Conservation (phyloP, 2,888 invertebrate species). For the Limenitis arthemis region DNA sequence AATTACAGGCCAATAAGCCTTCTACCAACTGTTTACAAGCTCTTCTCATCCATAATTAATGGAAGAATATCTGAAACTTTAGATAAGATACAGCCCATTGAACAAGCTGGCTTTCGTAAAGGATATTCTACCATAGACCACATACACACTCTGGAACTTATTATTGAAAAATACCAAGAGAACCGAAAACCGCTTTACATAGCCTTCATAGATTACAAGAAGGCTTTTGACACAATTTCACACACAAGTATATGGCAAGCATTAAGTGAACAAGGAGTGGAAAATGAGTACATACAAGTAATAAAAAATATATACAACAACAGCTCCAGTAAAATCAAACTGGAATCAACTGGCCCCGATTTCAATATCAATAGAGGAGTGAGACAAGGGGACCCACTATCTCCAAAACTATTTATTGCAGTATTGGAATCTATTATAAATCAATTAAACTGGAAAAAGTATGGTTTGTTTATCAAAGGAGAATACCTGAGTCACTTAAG, state of each 20-base stretch:
- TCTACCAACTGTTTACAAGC: slow-evolving; percentile 17
- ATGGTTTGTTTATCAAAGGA: slow-evolving; percentile 10
- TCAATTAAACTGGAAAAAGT: slow-evolving; percentile 14
- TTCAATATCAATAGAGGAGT: slow-evolving; percentile 18
- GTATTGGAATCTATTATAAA: slow-evolving; percentile 16
- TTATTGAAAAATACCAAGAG: no score
- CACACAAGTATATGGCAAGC: no score
- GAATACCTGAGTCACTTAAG: slow-evolving; percentile 16
- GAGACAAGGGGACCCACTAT: slow-evolving; percentile 16
- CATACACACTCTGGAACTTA: no score
- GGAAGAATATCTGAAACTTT: slow-evolving; percentile 12
- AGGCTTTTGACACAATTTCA: no score
- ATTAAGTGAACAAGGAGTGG: no score
- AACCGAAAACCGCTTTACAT: no score
- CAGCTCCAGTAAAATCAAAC: slow-evolving; percentile 9
- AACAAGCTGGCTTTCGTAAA: slow-evolving; percentile 20
- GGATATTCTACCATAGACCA: slow-evolving; percentile 14
- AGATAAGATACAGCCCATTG: slow-evolving; percentile 16
- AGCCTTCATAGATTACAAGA: no score
- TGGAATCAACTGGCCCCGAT: slow-evolving; percentile 11
- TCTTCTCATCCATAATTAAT: slow-evolving; percentile 17
- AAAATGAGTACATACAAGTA: no score
- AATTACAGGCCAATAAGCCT: slow-evolving; percentile 23
- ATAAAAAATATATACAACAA: slow-evolving; percentile 7
- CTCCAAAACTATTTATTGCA: slow-evolving; percentile 18